Percentiles rank a stretch among this genome's conserved stretches.
Conservation (phyloP, 2,797 vertebrate species). For the Mus minutoides region DNA sequence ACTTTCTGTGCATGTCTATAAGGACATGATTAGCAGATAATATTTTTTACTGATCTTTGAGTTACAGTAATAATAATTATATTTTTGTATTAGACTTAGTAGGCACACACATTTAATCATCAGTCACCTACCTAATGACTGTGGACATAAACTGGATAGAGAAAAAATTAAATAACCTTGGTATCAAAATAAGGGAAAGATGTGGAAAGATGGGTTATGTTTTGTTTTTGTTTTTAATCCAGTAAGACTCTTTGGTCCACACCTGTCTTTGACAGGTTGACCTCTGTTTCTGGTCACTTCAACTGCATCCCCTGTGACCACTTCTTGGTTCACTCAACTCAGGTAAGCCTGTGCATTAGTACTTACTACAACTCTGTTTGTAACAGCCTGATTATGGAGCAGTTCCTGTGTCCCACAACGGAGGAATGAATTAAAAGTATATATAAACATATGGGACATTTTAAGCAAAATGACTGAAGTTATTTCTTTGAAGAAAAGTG, state of each 20-base stretch:
- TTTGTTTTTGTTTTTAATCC: not conserved
- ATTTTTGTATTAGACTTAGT: not conserved
- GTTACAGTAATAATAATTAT: not conserved
- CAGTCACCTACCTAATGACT: not conserved
- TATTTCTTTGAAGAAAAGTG: not conserved
- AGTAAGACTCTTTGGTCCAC: not conserved
- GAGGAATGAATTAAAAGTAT: not conserved
- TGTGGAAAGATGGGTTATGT: not conserved
- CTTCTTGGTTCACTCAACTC: not conserved
- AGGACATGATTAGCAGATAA: not conserved
- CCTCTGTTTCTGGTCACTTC: not conserved
- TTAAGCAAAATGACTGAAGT: not conserved
- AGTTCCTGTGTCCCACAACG: not conserved
- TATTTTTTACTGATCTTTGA: constrained; percentile 26
- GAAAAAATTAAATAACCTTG: not conserved
- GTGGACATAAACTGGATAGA: not conserved
- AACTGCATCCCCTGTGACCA: too few species aligned
- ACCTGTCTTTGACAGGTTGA: not conserved
- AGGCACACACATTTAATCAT: not conserved
- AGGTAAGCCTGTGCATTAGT: not conserved
- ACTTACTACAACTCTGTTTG: not conserved
- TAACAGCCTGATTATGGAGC: not conserved
- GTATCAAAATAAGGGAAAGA: not conserved
- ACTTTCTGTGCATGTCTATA: not conserved
- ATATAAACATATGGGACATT: not conserved